Percentiles rank a stretch among this genome's conserved stretches.
phyloP scores from a whole-genome alignment of 2,797 vertebrate genomes.

The Australoheros facetus region DNA sequence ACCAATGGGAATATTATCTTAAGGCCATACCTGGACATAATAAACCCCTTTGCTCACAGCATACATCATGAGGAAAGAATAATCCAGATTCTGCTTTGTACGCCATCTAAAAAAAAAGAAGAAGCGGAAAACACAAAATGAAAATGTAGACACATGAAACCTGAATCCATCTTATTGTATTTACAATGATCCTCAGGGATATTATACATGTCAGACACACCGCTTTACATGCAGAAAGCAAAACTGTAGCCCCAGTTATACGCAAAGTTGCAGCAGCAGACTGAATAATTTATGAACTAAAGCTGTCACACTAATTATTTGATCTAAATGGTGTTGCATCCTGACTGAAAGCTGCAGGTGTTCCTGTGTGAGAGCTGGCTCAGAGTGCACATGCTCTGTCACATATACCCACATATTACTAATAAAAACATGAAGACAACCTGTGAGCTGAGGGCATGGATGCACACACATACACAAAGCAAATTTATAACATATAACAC shows the following conservation, averaged over 20 bases:
- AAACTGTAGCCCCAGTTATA: background rate
- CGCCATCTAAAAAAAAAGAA: slow-evolving; percentile 89
- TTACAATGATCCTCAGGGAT: background rate
- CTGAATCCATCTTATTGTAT: background rate
- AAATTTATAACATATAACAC: background rate
- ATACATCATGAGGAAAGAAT: slow-evolving; percentile 99
- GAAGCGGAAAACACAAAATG: background rate
- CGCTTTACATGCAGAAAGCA: slow-evolving; percentile 17
- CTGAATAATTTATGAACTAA: slow-evolving; percentile 47
- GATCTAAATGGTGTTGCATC: slow-evolving; percentile 36
- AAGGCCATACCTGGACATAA: slow-evolving; percentile 91
- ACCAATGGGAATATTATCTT: background rate
- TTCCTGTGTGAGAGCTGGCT: slow-evolving; percentile 27
- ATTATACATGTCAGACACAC: background rate
- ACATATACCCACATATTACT: background rate
- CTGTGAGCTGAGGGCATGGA: background rate
- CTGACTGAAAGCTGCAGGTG: slow-evolving; percentile 41
- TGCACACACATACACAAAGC: background rate
- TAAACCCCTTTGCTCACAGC: slow-evolving; percentile 95
- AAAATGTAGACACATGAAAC: background rate
- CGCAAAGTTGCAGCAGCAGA: slow-evolving; percentile 13
- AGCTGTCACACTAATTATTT: slow-evolving; percentile 42
- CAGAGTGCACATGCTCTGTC: background rate
- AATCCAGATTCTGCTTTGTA: slow-evolving; percentile 98
- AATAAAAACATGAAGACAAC: slow-evolving; percentile 7